Evolutionary conservation across 92 coral and sea anemone genomes (phyloP).

Genomic region (Phenganax subtilis): DNA sequence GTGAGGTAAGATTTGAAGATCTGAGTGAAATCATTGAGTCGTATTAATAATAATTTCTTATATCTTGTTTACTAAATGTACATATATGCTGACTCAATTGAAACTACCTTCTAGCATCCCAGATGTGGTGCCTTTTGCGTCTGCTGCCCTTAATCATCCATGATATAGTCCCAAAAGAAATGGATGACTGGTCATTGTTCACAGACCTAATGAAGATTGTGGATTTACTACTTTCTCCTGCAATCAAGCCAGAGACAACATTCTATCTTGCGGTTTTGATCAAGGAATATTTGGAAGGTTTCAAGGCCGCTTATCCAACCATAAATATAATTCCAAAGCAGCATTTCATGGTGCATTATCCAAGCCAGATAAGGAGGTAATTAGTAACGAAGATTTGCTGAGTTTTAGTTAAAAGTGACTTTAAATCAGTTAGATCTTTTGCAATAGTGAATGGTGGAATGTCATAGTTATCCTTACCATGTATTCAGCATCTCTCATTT

Average conservation of each 20-base stretch:
- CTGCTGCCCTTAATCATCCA: conserved; percentile 34
- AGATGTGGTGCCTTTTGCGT: conserved; percentile 45
- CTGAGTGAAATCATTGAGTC: too few species aligned
- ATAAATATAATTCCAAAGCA: conserved; percentile 40
- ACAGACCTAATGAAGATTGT: conserved; percentile 43
- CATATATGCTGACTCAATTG: neutral
- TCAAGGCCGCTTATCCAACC: conserved; percentile 30
- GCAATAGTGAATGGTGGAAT: too few species aligned
- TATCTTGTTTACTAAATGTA: neutral
- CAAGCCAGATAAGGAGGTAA: conserved; percentile 36
- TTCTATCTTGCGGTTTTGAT: conserved; percentile 33
- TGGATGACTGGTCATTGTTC: conserved; percentile 26
- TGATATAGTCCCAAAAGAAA: conserved; percentile 23
- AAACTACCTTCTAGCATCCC: conserved; percentile 20
- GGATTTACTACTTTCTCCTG: conserved; percentile 44
- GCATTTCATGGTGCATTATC: conserved; percentile 55
- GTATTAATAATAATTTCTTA: too few species aligned
- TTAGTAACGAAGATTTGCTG: too few species aligned
- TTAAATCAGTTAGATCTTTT: too few species aligned
- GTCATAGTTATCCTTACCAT: too few species aligned
- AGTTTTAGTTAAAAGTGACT: too few species aligned
- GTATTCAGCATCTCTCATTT: too few species aligned
- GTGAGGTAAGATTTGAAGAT: conserved; percentile 1
- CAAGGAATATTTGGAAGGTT: conserved; percentile 36
- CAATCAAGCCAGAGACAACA: conserved; percentile 14